Evolutionary conservation across 2,797 vertebrate species (phyloP).

Genomic region (Smutsia gigantea): DNA sequence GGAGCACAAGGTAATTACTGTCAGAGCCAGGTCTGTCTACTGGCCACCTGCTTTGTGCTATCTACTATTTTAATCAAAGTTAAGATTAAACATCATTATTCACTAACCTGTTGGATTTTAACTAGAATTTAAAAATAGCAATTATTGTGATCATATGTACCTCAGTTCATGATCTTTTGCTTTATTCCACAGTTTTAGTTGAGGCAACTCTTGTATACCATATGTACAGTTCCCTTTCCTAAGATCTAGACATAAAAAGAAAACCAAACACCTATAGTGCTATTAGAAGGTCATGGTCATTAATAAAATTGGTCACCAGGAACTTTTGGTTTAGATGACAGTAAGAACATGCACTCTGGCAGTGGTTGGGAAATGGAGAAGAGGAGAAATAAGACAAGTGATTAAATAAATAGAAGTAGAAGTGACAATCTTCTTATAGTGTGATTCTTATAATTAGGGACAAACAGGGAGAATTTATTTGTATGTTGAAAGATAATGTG

Average conservation of each 20-base stretch:
- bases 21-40: neutral
- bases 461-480: neutral
- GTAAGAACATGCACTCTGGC: neutral
- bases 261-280: neutral
- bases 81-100: neutral
- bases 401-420: neutral
- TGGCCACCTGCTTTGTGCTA: neutral
- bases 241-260: neutral
- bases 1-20: neutral
- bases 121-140: neutral
- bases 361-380: neutral
- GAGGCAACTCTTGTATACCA: neutral
- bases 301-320: neutral
- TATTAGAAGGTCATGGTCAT: neutral
- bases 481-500: neutral
- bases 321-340: neutral
- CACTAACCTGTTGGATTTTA: neutral
- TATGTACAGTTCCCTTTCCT: neutral
- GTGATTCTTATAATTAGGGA: neutral
- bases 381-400: neutral
- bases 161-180: neutral
- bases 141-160: neutral
- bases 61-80: neutral
- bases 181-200: neutral
- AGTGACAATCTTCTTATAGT: neutral